Evolutionary conservation across 2,113 vertebrate genomes (phyloP), one percentile per base, ranked within the genome.

Genomic region (Cynocephalus volans): DNA sequence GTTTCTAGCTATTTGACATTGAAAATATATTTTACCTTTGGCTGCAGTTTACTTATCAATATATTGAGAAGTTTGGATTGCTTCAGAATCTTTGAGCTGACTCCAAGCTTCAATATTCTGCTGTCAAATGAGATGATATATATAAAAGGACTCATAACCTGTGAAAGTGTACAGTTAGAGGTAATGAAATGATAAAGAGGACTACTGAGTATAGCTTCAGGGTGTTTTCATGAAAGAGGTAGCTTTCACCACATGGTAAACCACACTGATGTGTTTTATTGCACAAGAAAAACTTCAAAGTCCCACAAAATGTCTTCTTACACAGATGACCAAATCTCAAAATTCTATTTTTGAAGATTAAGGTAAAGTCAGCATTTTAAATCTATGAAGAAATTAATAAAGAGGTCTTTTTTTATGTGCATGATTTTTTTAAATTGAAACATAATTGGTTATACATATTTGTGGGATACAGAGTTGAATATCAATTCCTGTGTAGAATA

Each of bases 281-380:
- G 7, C 31, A 33, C 9, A 36, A 72, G 48, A 65, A 64, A 52
- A 79, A 12, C 23, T 62, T 90, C 48, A 80, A 17, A 11, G 31
- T 62, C 64, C 26, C 24, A 54, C 19, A n/a, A 85, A 70, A 52
- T 62, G 24, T 23, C 2, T 67, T 52, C 8, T 3, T 31, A 41
- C 14, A 36, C 41, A 19, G 54, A 62, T 60, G 3, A 72, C 13
- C 8, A 73, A 95, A 89, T 76, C 6, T 2, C 77, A 41, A 88
- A 85, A 77, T 83, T 64, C 9, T 12, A 9, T 31, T 82, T 88
- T 33, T 72, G 8, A 88, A 86, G 62, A 96, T 62, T 90, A 93
- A 85, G 21, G 91, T 93, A 95, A 72, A 73, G 33, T 17, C 12
- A 48, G 48, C 18, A 4, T 54, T 62, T 93, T 31, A 56, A 48